Conservation (phyloP, 1,140 invertebrate species). For the Monomorium pharaonis region DNA sequence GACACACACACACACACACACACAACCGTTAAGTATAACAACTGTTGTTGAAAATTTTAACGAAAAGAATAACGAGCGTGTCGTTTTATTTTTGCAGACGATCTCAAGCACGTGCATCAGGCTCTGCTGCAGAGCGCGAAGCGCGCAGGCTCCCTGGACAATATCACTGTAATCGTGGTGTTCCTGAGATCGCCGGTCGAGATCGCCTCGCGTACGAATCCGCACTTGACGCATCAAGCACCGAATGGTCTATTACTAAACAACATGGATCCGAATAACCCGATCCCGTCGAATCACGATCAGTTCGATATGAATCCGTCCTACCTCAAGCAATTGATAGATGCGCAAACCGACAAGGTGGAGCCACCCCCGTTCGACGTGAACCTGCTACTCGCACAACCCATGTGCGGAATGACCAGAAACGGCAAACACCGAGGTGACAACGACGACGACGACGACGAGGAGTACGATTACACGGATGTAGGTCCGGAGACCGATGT, state of each 20-base stretch:
- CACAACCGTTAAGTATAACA: no score
- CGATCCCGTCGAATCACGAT: slow-evolving; percentile 67
- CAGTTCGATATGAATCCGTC: slow-evolving; percentile 65
- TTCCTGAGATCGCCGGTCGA: slow-evolving; percentile 91
- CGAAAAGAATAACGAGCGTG: background rate
- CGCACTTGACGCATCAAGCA: slow-evolving; percentile 55
- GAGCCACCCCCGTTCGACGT: slow-evolving; percentile 4
- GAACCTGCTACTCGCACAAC: background rate
- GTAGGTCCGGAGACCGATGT: slow-evolving; percentile 88
- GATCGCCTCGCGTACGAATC: slow-evolving; percentile 85
- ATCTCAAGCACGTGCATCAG: slow-evolving; percentile 88
- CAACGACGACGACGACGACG: slow-evolving; percentile 85
- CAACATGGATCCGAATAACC: slow-evolving; percentile 73
- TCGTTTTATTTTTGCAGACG: slow-evolving; percentile 85
- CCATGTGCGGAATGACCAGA: slow-evolving; percentile 76
- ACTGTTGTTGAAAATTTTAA: background rate
- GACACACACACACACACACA: no score
- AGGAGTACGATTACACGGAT: slow-evolving; percentile 86
- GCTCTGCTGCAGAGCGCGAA: slow-evolving; percentile 91
- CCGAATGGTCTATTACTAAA: slow-evolving; percentile 73
- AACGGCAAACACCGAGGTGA: slow-evolving; percentile 82
- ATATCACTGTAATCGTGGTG: slow-evolving; percentile 95
- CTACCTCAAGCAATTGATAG: slow-evolving; percentile 55
- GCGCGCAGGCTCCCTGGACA: slow-evolving; percentile 91
- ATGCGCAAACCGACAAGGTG: slow-evolving; percentile 19